phyloP scores from a whole-genome alignment of 1,140 invertebrate genomes.

The Drosophila parabipectinata region DNA sequence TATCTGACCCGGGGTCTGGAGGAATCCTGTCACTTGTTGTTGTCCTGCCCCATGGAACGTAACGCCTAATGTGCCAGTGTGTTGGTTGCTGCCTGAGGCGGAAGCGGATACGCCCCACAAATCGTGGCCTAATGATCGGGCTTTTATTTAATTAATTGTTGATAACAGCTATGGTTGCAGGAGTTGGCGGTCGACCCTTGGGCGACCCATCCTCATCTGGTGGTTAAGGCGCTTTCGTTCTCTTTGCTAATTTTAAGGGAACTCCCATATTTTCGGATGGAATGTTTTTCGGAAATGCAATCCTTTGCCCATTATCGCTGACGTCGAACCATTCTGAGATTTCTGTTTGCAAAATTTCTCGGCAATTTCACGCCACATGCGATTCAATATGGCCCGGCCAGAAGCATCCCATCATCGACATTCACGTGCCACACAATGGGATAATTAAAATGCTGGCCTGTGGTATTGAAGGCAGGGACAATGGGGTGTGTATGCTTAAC shows the following conservation, averaged over 20 bases:
- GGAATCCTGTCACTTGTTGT: constrained; percentile 4
- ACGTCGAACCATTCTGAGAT: constrained; percentile 20
- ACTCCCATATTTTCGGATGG: background rate
- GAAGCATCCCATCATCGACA: background rate
- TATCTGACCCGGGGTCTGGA: constrained; percentile 13
- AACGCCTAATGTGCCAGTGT: constrained; percentile 56
- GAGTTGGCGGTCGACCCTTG: too few relatives aligned
- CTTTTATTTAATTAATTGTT: constrained; percentile 81
- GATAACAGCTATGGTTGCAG: constrained; percentile 65
- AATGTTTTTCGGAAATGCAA: background rate
- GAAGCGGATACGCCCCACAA: constrained; percentile 75
- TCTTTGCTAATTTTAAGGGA: constrained; percentile 6
- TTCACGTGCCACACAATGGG: constrained; percentile 52
- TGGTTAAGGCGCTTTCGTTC: too few relatives aligned
- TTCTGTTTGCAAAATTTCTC: constrained; percentile 41
- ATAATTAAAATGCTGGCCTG: constrained; percentile 72
- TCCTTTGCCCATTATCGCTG: constrained; percentile 15
- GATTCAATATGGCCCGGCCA: constrained; percentile 39
- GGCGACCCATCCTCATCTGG: too few relatives aligned
- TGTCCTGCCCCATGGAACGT: constrained; percentile 35
- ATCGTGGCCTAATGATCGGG: constrained; percentile 77
- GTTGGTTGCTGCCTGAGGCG: constrained; percentile 41
- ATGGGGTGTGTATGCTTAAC: constrained; percentile 13
- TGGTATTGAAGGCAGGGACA: background rate
- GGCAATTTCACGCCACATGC: constrained; percentile 41